Percentiles rank a stretch among this genome's conserved stretches.
Evolutionary conservation across 2,797 vertebrate species (phyloP).

Genomic region (Merluccius polli): DNA sequence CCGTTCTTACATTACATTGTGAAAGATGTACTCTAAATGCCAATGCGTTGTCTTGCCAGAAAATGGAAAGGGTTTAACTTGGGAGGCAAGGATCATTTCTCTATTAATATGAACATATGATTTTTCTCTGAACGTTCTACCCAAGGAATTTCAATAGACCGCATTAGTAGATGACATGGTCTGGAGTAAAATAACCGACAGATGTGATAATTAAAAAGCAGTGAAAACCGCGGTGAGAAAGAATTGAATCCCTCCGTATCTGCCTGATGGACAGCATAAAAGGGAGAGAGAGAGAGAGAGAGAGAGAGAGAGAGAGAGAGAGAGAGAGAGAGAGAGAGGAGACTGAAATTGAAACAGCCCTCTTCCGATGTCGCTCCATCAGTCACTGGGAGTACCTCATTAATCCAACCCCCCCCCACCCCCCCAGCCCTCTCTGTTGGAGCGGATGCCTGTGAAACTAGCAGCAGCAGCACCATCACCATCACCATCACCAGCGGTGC

Average conservation of each 20-base stretch:
- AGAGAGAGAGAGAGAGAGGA: conserved; percentile 16
- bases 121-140: background rate
- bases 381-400: conserved; percentile 64
- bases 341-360: conserved; percentile 69
- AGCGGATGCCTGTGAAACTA: no score
- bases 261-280: conserved; percentile 51
- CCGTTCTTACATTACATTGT: conserved; percentile 8
- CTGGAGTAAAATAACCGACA: conserved; percentile 4
- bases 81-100: no score
- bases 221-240: conserved; percentile 15
- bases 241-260: conserved; percentile 25
- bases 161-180: conserved; percentile 1
- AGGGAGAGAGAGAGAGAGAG: conserved; percentile 17
- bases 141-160: conserved; percentile 12
- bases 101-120: no score
- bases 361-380: conserved; percentile 64
- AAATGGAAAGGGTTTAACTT: no score
- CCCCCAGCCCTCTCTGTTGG: conserved; percentile 42
- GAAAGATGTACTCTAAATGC: background rate
- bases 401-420: conserved; percentile 54
- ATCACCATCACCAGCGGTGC: conserved; percentile 18
- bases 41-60: no score
- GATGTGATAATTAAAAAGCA: background rate
- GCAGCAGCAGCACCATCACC: no score
- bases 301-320: background rate